Evolutionary conservation across 2,797 vertebrate species (phyloP).

Genomic region (Leptodactylus fallax): DNA sequence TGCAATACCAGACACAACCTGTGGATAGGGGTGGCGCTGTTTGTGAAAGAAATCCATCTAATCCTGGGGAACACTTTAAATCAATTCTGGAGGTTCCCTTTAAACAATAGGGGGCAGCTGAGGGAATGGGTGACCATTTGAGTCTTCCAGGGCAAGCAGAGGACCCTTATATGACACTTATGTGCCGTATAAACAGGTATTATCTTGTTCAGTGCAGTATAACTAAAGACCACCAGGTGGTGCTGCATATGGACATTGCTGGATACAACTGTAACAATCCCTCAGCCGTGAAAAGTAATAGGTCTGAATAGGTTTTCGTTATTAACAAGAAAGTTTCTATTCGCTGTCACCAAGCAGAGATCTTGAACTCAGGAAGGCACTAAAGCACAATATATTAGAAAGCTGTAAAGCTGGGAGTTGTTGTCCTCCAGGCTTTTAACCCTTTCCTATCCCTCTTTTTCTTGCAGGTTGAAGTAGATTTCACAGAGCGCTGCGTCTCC

Average conservation of each 20-base stretch:
- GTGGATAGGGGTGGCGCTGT: no score
- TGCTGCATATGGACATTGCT: not conserved
- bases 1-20: no score
- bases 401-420: not conserved
- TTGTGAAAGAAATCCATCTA: no score
- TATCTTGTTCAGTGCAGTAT: no score
- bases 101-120: no score
- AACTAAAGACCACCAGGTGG: not conserved
- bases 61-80: no score
- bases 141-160: no score
- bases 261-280: not conserved
- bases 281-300: not conserved
- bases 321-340: not conserved
- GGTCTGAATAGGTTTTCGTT: not conserved
- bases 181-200: no score
- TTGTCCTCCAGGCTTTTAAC: not conserved
- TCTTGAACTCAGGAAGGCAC: not conserved
- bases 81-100: no score
- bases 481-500: constrained; percentile 89
- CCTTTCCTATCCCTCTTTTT: not conserved
- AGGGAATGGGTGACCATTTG: no score
- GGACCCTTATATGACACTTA: no score
- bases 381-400: no score
- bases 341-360: not conserved
- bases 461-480: constrained; percentile 88